Evolutionary conservation across 92 coral and sea anemone species (phyloP), one percentile per base, ranked within the genome.

Genomic region (Umimayanthus chanpuru): DNA sequence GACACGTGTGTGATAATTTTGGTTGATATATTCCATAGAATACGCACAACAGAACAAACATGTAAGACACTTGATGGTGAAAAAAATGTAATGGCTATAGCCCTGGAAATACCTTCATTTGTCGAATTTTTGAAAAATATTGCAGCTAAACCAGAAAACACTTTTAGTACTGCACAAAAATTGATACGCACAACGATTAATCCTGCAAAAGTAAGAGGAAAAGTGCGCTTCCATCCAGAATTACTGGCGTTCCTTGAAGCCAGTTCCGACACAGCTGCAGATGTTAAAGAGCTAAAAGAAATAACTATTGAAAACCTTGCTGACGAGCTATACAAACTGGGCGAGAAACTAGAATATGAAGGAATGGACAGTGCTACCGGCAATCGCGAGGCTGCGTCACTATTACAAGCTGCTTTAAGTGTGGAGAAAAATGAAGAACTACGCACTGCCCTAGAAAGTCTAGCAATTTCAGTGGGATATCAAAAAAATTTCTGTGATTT

Each of bases 281-380:
- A 41, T 0, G 26, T 53, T 41, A 53, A 76, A 11, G 49, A n/a
- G 32, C 44, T 6, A 28, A 40, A 76, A 41, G 39, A 40, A 29
- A 41, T 76, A 76, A 23, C 44, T 53, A 21, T 53, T 43, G 80
- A 41, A 43, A 76, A 76, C 56, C 80, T 76, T 43, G 80, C 47
- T 15, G 32, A 76, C 23, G 80, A 76, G 15, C 36, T 76, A 28
- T 4, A 40, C 80, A 76, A 43, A 76, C 80, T 76, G 49, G 58
- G 80, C 80, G 80, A 76, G 16, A 76, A 76, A 76, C 26, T 76
- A 76, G 80, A 76, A 41, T 76, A 16, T 43, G 80, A 76, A 28
- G 80, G 80, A 28, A 41, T 76, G 47, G 80, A 76, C 55, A 76
- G 58, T 23, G 80, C 44, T 12, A 40, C 80, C 26, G 80, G 58